Evolutionary conservation across 2,113 vertebrate genomes (phyloP), one percentile per base, ranked within the genome.

Genomic region (Chloebia gouldiae): DNA sequence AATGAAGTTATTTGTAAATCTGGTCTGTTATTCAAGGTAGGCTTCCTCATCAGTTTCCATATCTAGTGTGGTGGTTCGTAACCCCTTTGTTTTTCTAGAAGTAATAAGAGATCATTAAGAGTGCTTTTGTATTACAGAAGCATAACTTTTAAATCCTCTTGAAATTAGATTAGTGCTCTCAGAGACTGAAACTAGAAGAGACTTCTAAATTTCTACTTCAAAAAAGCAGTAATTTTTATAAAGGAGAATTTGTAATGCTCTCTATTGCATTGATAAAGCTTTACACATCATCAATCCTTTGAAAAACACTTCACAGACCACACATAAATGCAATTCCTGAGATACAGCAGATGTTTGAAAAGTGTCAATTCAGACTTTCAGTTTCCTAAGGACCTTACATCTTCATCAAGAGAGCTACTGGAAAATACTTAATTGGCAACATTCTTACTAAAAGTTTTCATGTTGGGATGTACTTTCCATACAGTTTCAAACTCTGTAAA

Each of bases 171-270:
- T 61, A 77, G 31, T 95, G 54, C 73, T 96, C 92, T 92, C 53
- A 19, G 47, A 72, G 70, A 15, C 47, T 87, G 83, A 51, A 94
- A 92, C 44, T 51, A 93, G 47, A 96, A 88, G n/a, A 84, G 70
- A 31, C 75, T 93, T 91, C 95, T 83, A 91, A 96, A 51, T 13
- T 88, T 69, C 25, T 78, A 6, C 75, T 73, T 96, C 17, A 31
- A 45, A 95, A 50, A 50, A 86, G 61, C 37, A 93, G 59, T 92
- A 25, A 60, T 95, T 94, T 94, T 93, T 96, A 25, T 60, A 88
- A 11, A 72, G 25, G 45, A 78, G 86, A 83, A 35, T 90, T 75
- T 88, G 22, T 87, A 86, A 86, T 87, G 85, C 86, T 86, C 86
- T 53, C 76, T 84, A 24, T 90, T 8, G 6, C 69, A 17, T 88